Percentiles rank a stretch among this genome's conserved stretches.
These are phyloP conservation scores for Diadema setosum DNA, from an alignment of 35 echinoderm and acorn worm genomes.

Conservation along the genomic window DNA sequence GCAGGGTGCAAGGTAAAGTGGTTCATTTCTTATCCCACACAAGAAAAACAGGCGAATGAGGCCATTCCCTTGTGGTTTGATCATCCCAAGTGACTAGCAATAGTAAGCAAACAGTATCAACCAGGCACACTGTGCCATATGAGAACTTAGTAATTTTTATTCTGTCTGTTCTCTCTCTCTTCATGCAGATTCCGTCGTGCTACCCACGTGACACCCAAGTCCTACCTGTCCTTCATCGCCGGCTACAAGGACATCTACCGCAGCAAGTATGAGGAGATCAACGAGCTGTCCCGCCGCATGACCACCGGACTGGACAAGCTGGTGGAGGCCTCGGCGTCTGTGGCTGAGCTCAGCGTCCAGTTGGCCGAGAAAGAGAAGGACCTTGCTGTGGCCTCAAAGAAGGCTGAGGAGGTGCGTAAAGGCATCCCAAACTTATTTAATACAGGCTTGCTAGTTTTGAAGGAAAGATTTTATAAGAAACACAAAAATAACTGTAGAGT, in stretches of 20 bases:
- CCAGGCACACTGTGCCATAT: too few relatives aligned
- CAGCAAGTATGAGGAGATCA: slow-evolving; percentile 82
- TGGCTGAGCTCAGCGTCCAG: slow-evolving; percentile 82
- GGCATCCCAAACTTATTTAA: too few relatives aligned
- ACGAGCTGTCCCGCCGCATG: slow-evolving; percentile 89
- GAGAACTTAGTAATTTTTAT: neutral
- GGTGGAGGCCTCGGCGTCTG: slow-evolving; percentile 81
- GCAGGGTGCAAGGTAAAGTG: too few relatives aligned
- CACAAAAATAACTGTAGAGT: too few relatives aligned
- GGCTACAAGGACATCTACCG: slow-evolving; percentile 97
- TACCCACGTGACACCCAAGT: slow-evolving; percentile 97
- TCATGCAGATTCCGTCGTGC: slow-evolving; percentile 81
- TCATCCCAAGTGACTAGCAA: too few relatives aligned
- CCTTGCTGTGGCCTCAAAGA: slow-evolving; percentile 84
- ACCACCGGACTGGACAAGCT: slow-evolving; percentile 97
- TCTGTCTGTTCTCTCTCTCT: neutral
- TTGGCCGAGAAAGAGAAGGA: slow-evolving; percentile 94
- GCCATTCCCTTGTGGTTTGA: too few relatives aligned
- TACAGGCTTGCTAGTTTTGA: too few relatives aligned
- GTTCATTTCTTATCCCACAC: too few relatives aligned
- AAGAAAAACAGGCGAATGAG: too few relatives aligned
- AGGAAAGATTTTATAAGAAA: too few relatives aligned
- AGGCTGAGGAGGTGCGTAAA: slow-evolving; percentile 85
- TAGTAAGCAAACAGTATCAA: too few relatives aligned
- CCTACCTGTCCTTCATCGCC: slow-evolving; percentile 96